Base-by-base conservation (phyloP, 1,140 invertebrate genomes). In the Aethina tumida region DNA sequence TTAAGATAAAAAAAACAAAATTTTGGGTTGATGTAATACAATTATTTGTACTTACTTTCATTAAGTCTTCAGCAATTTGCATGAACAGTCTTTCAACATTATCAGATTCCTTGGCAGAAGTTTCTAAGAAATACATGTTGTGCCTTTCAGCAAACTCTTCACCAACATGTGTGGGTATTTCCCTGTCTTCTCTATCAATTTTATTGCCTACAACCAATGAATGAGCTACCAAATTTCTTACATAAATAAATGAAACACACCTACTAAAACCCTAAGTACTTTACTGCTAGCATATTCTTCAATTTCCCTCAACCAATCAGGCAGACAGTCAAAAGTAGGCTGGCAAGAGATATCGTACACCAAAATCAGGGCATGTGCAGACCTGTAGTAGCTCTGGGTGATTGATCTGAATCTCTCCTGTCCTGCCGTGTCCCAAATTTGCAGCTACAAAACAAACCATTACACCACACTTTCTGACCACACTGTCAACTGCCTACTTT, bases 321-420 rank as follows among this genome's bases (percentile, higher is more conserved):
- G 87, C 45, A 96, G 68, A 63, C 90, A 94, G 59, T 97, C 93
- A 66, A 97, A 98, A 6, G 92, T 95, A 24, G 88, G 89, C 61
- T 97, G 91, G 63, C 88, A 94, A 55, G 89, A 93, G 51, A 98
- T 94, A 67, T 98, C 95, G 66, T 96, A 98, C 12, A 97, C 93
- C 45, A 98, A 71, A 48, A 98, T 96, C 25, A 98, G 73, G 18
- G 93, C 94, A 70, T 98, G 93, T 18, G 94, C 95, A 45, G 92
- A 95, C 56, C 94, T 71, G 64, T 98, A 98, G 66, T 98, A 98
- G 62, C 91, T 95, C 65, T 97, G 91, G 5, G 95, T 98, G 45
- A 97, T 95, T 4, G 94, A 97, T 41, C 95, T 75, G 66, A 99
- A 99, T 50, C 92, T 71, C 64, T 98, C 94, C 63, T 98, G 95